phyloP scores from a whole-genome alignment of 2,797 vertebrate species.

The Falco concolor region DNA sequence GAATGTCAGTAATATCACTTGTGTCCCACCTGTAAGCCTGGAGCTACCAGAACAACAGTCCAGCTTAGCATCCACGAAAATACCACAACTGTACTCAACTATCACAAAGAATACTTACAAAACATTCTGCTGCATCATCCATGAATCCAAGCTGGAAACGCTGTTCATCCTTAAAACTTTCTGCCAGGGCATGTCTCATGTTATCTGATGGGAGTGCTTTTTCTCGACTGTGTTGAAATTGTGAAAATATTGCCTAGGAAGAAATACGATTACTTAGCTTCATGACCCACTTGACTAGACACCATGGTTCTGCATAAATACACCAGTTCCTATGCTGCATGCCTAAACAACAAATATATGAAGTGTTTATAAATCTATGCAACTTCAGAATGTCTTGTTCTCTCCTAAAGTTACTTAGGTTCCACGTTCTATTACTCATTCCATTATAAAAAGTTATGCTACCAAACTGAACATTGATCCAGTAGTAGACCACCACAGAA shows the following conservation, averaged over 20 bases:
- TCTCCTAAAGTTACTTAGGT: neutral
- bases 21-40: neutral
- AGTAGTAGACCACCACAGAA: neutral
- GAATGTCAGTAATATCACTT: neutral
- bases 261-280: neutral
- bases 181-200: conserved; percentile 93
- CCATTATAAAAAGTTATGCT: neutral
- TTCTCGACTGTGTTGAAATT: conserved; percentile 94
- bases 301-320: neutral
- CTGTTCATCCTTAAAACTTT: conserved; percentile 97
- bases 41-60: neutral
- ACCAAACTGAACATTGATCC: neutral
- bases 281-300: neutral
- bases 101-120: conserved; percentile 80
- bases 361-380: neutral
- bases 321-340: neutral
- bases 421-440: neutral
- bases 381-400: neutral
- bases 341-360: neutral
- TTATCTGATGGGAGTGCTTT: conserved; percentile 94
- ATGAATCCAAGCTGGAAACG: conserved; percentile 97
- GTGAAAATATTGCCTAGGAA: conserved; percentile 90
- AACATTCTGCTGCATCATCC: conserved; percentile 98
- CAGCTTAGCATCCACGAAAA: neutral
- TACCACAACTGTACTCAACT: rapidly evolving